Conservation (phyloP, 2,888 invertebrate species). For the Oligia fasciuncula region DNA sequence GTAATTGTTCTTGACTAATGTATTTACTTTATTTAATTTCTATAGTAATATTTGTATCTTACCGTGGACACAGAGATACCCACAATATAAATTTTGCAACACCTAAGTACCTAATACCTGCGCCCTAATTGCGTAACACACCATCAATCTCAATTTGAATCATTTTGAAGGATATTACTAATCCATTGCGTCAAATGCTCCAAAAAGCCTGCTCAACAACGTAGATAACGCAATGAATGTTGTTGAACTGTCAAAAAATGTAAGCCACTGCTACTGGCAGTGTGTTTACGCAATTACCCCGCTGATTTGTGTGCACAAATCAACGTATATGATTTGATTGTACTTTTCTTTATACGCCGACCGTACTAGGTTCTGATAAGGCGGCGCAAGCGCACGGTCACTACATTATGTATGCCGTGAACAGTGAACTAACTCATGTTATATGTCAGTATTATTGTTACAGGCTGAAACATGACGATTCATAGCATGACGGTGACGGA, state of each 20-base stretch:
- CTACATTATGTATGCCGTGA: background rate
- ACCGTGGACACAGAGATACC: background rate
- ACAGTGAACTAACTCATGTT: background rate
- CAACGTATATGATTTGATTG: background rate
- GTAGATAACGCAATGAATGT: background rate
- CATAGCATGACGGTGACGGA: slow-evolving; percentile 85
- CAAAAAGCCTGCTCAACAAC: background rate
- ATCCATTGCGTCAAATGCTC: background rate
- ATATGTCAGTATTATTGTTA: slow-evolving; percentile 52
- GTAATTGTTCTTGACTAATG: too few relatives aligned
- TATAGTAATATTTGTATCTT: background rate
- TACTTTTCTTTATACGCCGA: background rate
- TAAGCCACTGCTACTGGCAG: background rate
- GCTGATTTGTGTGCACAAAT: background rate
- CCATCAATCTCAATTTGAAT: background rate
- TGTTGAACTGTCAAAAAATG: background rate
- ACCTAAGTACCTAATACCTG: background rate
- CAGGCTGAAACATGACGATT: slow-evolving; percentile 79
- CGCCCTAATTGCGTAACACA: background rate
- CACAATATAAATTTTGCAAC: background rate
- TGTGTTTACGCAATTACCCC: background rate
- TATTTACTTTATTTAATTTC: too few relatives aligned
- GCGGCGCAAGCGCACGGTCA: slow-evolving; percentile 10
- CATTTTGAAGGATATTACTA: background rate
- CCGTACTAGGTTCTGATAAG: slow-evolving; percentile 29